A percentile compares a stretch with the other conserved stretches of the same genome.
Conservation (phyloP, 2,888 invertebrate genomes). For the Hirtodrosophila alboralis region DNA sequence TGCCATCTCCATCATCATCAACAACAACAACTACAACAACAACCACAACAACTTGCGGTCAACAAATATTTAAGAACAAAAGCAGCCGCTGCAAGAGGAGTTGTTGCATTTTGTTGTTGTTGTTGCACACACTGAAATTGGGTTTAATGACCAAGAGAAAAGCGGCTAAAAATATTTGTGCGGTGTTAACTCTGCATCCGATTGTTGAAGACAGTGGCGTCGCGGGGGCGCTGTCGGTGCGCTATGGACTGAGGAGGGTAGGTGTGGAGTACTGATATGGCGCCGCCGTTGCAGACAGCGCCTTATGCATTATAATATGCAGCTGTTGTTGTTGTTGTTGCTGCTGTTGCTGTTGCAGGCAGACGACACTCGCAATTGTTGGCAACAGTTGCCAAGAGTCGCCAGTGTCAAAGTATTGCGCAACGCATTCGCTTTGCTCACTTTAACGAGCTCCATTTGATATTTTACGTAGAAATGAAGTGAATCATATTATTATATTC, state of each 20-base stretch:
- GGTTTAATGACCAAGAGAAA: slow-evolving; percentile 72
- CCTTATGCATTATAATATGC: slow-evolving; percentile 40
- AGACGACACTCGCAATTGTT: slow-evolving; percentile 20
- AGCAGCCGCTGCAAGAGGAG: slow-evolving; percentile 46
- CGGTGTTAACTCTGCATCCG: slow-evolving; percentile 32
- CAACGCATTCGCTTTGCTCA: slow-evolving; percentile 18
- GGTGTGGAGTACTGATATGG: slow-evolving; percentile 20
- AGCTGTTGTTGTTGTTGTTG: slow-evolving; percentile 31
- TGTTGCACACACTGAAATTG: slow-evolving; percentile 40
- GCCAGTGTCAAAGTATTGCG: slow-evolving; percentile 32
- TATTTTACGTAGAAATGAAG: slow-evolving; percentile 20
- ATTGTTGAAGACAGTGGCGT: slow-evolving; percentile 3
- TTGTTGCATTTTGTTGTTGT: slow-evolving; percentile 7
- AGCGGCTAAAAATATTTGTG: slow-evolving; percentile 68
- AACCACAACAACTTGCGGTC: slow-evolving; percentile 50
- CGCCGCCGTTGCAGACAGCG: slow-evolving; percentile 43
- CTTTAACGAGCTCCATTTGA: slow-evolving; percentile 12
- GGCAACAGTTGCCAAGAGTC: slow-evolving; percentile 2
- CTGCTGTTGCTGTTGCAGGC: slow-evolving; percentile 14
- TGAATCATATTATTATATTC: slow-evolving; percentile 32
- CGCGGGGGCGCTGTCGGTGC: slow-evolving; percentile 28
- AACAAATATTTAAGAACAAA: slow-evolving; percentile 69
- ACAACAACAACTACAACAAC: slow-evolving; percentile 8
- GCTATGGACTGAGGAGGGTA: not conserved
- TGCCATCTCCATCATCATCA: slow-evolving; percentile 46